Evolutionary conservation across 2,113 vertebrate species (phyloP), one percentile per base, ranked within the genome.

Genomic region (Cheilinus undulatus): DNA sequence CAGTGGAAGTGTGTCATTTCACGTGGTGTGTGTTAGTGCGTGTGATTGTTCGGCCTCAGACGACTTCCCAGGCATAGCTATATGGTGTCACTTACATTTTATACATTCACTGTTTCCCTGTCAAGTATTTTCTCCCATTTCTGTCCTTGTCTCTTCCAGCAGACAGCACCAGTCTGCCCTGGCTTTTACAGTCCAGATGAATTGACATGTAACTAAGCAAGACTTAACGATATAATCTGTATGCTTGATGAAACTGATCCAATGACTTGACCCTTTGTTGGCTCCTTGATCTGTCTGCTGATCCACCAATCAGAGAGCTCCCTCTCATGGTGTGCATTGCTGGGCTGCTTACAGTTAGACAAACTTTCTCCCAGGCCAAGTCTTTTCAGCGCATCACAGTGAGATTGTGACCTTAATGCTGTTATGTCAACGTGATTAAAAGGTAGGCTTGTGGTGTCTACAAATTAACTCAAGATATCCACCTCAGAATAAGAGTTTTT

Each of bases 211-310:
- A n/a, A n/a, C n/a, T n/a, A n/a, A n/a, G n/a, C n/a, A n/a, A n/a
- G n/a, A n/a, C n/a, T 76, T 73, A 56, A 83, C 78, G 74, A 60
- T 54, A 66, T 83, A 86, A 88, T 88, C 86, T 75, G 53, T 80
- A 69, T 72, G 84, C 74, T 75, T 20, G 0, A 61, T 73, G 69
- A 83, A 86, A 87, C 69, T 60, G 78, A 92, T 78, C 75, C 87
- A 78, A 85, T 86, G 85, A 79, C 80, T 82, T 14, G 45, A 38
- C 62, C 70, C 69, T n/a, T n/a, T n/a, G n/a, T n/a, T n/a, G n/a
- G n/a, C n/a, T n/a, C n/a, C n/a, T n/a, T n/a, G n/a, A n/a, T n/a
- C n/a, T n/a, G n/a, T n/a, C n/a, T n/a, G n/a, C n/a, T n/a, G n/a
- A n/a, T n/a, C n/a, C n/a, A n/a, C n/a, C n/a, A n/a, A n/a, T n/a